Evolutionary conservation across 2,888 invertebrate genomes (phyloP).

Genomic region (Brachylomia viminalis): DNA sequence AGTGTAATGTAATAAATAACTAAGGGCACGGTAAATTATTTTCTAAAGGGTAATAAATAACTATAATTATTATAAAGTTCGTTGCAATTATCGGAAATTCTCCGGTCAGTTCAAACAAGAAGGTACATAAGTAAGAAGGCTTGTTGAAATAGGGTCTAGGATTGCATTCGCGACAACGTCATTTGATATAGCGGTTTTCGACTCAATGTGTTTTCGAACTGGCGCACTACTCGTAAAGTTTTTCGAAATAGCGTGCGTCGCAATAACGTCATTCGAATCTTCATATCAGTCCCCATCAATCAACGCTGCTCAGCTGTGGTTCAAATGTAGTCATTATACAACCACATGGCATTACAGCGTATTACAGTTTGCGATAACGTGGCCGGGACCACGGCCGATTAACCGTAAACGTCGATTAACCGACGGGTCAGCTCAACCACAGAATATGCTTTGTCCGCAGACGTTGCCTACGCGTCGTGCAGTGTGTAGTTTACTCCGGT

Average conservation of each 20-base stretch:
- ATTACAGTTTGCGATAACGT: slow-evolving; percentile 48
- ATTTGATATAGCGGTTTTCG: too few species aligned
- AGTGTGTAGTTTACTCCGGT: slow-evolving; percentile 52
- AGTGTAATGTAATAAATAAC: too few species aligned
- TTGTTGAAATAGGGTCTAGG: neutral
- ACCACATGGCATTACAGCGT: slow-evolving; percentile 46
- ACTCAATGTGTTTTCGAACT: too few species aligned
- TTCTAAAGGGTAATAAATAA: too few species aligned
- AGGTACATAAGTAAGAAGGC: neutral
- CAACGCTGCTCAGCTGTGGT: slow-evolving; percentile 33
- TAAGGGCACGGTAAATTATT: too few species aligned
- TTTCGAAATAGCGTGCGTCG: too few species aligned
- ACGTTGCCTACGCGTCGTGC: slow-evolving; percentile 31
- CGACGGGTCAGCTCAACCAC: slow-evolving; percentile 40
- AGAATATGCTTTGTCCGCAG: slow-evolving; percentile 57
- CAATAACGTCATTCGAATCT: too few species aligned
- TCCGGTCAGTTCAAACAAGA: neutral
- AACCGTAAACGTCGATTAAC: slow-evolving; percentile 51
- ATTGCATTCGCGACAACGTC: too few species aligned
- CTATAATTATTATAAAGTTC: too few species aligned
- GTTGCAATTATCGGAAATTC: neutral
- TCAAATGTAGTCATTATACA: slow-evolving; percentile 49
- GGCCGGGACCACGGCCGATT: slow-evolving; percentile 32
- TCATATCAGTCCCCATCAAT: too few species aligned
- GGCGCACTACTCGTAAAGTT: too few species aligned